Conservation (phyloP, 2,888 invertebrate species). For the Petrophora chlorosata region DNA sequence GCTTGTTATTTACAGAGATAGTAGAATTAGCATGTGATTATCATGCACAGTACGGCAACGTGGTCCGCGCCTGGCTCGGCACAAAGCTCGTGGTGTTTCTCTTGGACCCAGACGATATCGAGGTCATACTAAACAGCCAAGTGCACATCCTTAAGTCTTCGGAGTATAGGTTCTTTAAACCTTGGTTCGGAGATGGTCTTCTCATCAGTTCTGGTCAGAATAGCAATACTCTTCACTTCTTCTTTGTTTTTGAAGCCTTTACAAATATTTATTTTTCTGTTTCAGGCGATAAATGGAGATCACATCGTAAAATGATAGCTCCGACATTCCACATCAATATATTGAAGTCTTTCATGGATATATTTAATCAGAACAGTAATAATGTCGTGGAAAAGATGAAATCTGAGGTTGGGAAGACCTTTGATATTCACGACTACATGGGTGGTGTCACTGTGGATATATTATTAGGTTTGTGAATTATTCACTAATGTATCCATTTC, state of each 20-base stretch:
- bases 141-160: constrained; percentile 89
- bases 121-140: constrained; percentile 89
- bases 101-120: constrained; percentile 87
- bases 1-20: constrained; percentile 32
- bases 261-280: too few species aligned
- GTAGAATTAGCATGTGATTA: constrained; percentile 47
- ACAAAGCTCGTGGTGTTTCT: constrained; percentile 87
- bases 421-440: constrained; percentile 91
- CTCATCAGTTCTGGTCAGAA: constrained; percentile 84
- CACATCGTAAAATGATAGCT: constrained; percentile 92
- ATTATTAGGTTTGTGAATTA: constrained; percentile 75
- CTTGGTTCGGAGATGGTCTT: constrained; percentile 91
- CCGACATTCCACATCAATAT: constrained; percentile 94
- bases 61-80: constrained; percentile 83
- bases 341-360: constrained; percentile 89
- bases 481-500: too few species aligned
- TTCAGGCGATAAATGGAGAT: constrained; percentile 90
- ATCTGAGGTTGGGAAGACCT: constrained; percentile 87
- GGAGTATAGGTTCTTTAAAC: constrained; percentile 90
- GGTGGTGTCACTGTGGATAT: constrained; percentile 92
- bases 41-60: constrained; percentile 68
- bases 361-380: constrained; percentile 90
- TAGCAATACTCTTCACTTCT: background rate
- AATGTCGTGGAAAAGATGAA: constrained; percentile 87
- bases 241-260: background rate